A percentile compares a stretch with the other conserved stretches of the same genome.
Conservation (phyloP, 2,888 invertebrate species). For the Abscondita cerata region DNA sequence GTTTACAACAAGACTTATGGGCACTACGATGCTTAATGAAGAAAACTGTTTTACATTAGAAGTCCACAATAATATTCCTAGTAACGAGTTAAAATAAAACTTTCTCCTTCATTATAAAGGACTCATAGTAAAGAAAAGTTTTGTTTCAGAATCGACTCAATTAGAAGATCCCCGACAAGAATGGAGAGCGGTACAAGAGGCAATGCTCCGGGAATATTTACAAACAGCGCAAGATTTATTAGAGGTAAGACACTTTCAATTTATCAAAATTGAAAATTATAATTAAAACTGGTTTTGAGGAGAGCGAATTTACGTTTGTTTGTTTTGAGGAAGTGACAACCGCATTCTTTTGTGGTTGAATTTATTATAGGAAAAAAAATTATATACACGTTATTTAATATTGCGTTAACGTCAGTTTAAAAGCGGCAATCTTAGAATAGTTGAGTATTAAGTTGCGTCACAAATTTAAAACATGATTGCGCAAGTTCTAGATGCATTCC, state of each 20-base stretch:
- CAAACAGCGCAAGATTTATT: conserved; percentile 94
- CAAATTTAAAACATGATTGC: too few relatives aligned
- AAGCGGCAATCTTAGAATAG: conserved; percentile 13
- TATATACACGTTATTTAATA: conserved; percentile 6
- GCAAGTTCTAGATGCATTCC: conserved; percentile 15
- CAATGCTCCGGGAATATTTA: conserved; percentile 95
- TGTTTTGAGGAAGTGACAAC: conserved; percentile 1
- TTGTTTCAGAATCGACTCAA: conserved; percentile 86
- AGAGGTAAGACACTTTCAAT: conserved; percentile 66
- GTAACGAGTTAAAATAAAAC: too few relatives aligned
- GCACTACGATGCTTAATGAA: too few relatives aligned
- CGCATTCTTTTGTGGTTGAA: conserved; percentile 3
- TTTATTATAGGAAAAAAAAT: conserved; percentile 1
- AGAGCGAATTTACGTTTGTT: conserved; percentile 4
- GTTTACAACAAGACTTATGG: too few relatives aligned
- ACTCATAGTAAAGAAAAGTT: conserved; percentile 5
- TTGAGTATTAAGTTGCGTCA: conserved; percentile 15
- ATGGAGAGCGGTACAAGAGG: conserved; percentile 96
- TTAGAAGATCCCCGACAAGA: conserved; percentile 95
- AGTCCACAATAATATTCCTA: too few relatives aligned
- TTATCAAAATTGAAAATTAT: conserved; percentile 10
- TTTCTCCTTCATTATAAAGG: too few relatives aligned
- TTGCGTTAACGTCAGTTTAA: conserved; percentile 7
- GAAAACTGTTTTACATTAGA: too few relatives aligned
- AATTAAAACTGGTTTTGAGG: conserved; percentile 4